A percentile compares a stretch with the other conserved stretches of the same genome.
These are phyloP conservation scores for Coryphaenoides rupestris DNA, from an alignment of 2,113 vertebrate genomes.

Conservation along the genomic window DNA sequence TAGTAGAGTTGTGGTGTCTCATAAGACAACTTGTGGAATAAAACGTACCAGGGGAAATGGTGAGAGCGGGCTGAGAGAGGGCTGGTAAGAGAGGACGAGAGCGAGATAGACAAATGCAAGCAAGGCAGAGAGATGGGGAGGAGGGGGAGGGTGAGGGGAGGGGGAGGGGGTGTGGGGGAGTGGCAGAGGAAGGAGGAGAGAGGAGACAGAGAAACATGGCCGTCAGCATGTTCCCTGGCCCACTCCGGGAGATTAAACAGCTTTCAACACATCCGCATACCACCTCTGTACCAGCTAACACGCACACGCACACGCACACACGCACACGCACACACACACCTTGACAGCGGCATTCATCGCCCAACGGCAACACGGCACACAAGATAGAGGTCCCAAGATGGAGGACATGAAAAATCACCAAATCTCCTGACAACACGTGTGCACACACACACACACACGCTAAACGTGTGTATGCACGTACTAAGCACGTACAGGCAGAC, in stretches of 20 bases:
- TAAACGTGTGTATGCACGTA: not conserved
- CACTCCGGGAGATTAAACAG: constrained; percentile 47
- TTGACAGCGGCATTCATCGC: constrained; percentile 37
- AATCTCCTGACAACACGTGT: not conserved
- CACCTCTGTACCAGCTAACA: constrained; percentile 17
- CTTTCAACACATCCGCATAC: constrained; percentile 44
- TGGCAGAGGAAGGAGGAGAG: not conserved
- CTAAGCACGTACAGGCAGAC: not conserved
- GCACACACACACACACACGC: constrained; percentile 1
- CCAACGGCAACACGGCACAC: constrained; percentile 22
- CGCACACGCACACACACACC: constrained; percentile 19
- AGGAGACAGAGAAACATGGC: constrained; percentile 22
- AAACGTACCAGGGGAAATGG: too few relatives aligned
- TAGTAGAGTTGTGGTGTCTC: too few relatives aligned
- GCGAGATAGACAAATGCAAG: too few relatives aligned
- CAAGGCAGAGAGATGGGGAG: too few relatives aligned
- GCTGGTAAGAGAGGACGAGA: too few relatives aligned
- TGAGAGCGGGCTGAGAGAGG: not conserved
- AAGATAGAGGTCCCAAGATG: constrained; percentile 35
- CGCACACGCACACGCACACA: constrained; percentile 15
- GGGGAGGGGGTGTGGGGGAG: not conserved
- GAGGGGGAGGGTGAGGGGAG: not conserved
- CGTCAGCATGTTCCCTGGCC: constrained; percentile 55
- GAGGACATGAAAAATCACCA: not conserved
- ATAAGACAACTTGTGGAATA: too few relatives aligned